Evolutionary conservation across 2,888 invertebrate genomes (phyloP).

Genomic region (Sarcophaga carnaria): DNA sequence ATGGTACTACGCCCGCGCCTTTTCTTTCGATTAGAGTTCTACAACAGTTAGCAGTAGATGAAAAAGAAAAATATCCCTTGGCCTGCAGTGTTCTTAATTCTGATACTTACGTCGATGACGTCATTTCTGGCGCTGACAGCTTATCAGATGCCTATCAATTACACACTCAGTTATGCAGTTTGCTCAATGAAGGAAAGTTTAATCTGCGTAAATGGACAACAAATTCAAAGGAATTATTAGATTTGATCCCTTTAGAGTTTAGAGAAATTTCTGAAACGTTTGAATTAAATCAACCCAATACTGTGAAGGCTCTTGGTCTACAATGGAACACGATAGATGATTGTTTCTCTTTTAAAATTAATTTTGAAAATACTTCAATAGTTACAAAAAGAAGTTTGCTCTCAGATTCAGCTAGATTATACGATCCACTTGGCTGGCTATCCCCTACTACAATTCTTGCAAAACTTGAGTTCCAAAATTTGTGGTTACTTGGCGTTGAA

Average conservation of each 20-base stretch:
- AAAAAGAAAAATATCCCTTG: constrained; percentile 41
- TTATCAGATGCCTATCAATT: constrained; percentile 35
- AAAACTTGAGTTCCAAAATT: constrained; percentile 48
- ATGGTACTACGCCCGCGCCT: constrained; percentile 4
- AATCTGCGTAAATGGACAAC: constrained; percentile 59
- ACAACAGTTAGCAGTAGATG: constrained; percentile 56
- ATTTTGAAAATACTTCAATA: constrained; percentile 1
- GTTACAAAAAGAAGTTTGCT: constrained; percentile 55
- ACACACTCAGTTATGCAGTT: too few relatives aligned
- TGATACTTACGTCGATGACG: constrained; percentile 53
- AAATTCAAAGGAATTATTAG: constrained; percentile 45
- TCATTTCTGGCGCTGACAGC: constrained; percentile 52
- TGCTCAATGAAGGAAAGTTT: background rate
- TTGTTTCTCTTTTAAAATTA: constrained; percentile 55
- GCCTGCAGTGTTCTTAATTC: constrained; percentile 45
- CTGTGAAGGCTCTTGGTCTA: constrained; percentile 54
- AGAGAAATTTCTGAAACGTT: constrained; percentile 39
- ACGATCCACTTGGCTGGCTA: constrained; percentile 56
- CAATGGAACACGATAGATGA: constrained; percentile 43
- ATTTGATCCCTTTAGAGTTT: constrained; percentile 42
- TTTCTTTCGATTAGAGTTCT: constrained; percentile 64
- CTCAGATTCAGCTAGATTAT: constrained; percentile 56
- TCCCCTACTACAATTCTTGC: constrained; percentile 51
- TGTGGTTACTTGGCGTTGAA: constrained; percentile 44
- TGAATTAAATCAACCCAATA: constrained; percentile 43